A percentile compares a stretch with the other conserved stretches of the same genome.
These are phyloP conservation scores for Neoaliturus tenellus DNA, from an alignment of 2,888 invertebrate species.

Conservation along the genomic window DNA sequence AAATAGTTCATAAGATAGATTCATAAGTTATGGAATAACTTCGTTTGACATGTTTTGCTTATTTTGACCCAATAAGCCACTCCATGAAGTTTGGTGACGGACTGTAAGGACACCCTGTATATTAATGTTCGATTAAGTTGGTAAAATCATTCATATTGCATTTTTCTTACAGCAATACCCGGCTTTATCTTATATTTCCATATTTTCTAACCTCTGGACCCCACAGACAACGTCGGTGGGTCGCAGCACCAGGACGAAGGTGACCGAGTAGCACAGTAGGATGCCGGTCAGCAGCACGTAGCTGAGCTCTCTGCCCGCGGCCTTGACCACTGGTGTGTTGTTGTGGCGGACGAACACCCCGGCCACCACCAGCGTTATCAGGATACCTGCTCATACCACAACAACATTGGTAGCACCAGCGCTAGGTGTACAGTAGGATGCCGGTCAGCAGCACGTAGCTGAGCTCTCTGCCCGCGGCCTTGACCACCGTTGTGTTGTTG, in stretches of 20 bases:
- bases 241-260: constrained; percentile 92
- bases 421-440: constrained; percentile 92
- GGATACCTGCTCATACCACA: constrained; percentile 86
- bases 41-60: too few relatives aligned
- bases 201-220: constrained; percentile 88
- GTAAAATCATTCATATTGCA: too few relatives aligned
- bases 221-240: constrained; percentile 93
- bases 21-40: too few relatives aligned
- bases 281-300: constrained; percentile 95
- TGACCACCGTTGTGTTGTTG: constrained; percentile 97
- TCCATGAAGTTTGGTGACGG: too few relatives aligned
- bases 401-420: too few relatives aligned
- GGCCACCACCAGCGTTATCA: constrained; percentile 85
- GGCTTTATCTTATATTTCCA: too few relatives aligned
- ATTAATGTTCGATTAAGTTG: too few relatives aligned
- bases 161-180: too few relatives aligned
- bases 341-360: constrained; percentile 91
- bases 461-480: constrained; percentile 93
- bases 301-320: constrained; percentile 92
- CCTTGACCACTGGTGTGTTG: constrained; percentile 97
- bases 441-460: constrained; percentile 94
- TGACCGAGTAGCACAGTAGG: constrained; percentile 93
- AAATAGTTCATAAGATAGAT: too few relatives aligned
- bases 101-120: too few relatives aligned
- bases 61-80: too few relatives aligned